Percentiles rank a stretch among this genome's conserved stretches.
Evolutionary conservation across 2,797 vertebrate species (phyloP).

Genomic region (Esox lucius): DNA sequence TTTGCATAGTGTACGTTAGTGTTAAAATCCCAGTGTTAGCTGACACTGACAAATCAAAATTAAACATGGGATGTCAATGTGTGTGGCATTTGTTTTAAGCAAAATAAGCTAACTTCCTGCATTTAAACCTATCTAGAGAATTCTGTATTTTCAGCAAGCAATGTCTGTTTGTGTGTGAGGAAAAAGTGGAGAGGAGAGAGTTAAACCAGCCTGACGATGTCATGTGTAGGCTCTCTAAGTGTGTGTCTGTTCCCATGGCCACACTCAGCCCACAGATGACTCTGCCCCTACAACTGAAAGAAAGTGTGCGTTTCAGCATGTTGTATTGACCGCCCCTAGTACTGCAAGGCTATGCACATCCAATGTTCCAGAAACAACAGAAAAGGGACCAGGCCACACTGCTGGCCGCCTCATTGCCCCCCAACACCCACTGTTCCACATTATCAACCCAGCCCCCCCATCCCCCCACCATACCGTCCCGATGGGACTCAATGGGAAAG

Average conservation of each 20-base stretch:
- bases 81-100: too few relatives aligned
- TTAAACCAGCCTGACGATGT: constrained; percentile 29
- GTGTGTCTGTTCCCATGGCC: constrained; percentile 45
- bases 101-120: too few relatives aligned
- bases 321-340: constrained; percentile 75
- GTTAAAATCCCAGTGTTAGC: too few relatives aligned
- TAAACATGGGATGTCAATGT: too few relatives aligned
- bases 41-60: too few relatives aligned
- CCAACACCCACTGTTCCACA: constrained; percentile 18
- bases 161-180: too few relatives aligned
- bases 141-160: too few relatives aligned
- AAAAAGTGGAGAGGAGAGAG: too few relatives aligned
- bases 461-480: constrained; percentile 15
- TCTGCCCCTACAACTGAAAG: constrained; percentile 58
- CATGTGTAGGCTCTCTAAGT: constrained; percentile 47
- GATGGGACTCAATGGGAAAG: constrained; percentile 35
- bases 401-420: constrained; percentile 35
- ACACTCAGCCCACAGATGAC: constrained; percentile 30
- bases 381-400: constrained; percentile 36
- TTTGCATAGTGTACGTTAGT: too few relatives aligned
- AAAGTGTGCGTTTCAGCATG: constrained; percentile 80
- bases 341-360: constrained; percentile 82
- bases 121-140: too few relatives aligned
- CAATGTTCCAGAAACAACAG: constrained; percentile 79
- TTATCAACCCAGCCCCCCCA: constrained; percentile 5